Percentiles rank a stretch among this genome's conserved stretches.
Evolutionary conservation across 2,888 invertebrate species (phyloP).

Genomic region (Cybosia mesomella): DNA sequence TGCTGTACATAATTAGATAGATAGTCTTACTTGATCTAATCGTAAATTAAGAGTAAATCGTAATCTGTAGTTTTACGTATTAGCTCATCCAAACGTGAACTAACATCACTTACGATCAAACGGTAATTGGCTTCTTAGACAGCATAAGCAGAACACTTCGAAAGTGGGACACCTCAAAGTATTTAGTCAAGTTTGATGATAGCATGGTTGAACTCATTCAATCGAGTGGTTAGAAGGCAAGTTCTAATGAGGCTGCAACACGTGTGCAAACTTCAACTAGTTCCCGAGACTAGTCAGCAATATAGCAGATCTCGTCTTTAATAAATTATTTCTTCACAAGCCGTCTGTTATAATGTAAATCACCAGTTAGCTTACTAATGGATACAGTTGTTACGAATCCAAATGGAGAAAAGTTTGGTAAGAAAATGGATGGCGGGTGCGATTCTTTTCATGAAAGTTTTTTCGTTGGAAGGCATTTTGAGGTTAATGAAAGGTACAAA

Average conservation of each 20-base stretch:
- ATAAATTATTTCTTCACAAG: too few species aligned
- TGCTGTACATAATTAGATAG: too few species aligned
- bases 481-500: conserved; percentile 12
- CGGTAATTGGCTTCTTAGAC: background rate
- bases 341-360: conserved; percentile 46
- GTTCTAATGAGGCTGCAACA: conserved; percentile 55
- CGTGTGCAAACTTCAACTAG: conserved; percentile 60
- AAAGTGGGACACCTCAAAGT: conserved; percentile 36
- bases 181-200: conserved; percentile 28
- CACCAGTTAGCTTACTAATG: conserved; percentile 41
- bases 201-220: conserved; percentile 38
- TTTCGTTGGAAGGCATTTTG: background rate
- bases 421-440: conserved; percentile 23
- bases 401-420: conserved; percentile 33
- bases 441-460: conserved; percentile 24
- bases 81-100: background rate
- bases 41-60: too few species aligned
- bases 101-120: background rate
- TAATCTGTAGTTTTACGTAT: too few species aligned
- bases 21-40: too few species aligned
- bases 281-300: conserved; percentile 62
- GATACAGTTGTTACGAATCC: conserved; percentile 39
- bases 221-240: conserved; percentile 51
- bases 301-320: conserved; percentile 46
- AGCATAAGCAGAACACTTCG: conserved; percentile 21